Base-by-base conservation (phyloP, 2,888 invertebrate species). In the Zaprionus obscuricornis region DNA sequence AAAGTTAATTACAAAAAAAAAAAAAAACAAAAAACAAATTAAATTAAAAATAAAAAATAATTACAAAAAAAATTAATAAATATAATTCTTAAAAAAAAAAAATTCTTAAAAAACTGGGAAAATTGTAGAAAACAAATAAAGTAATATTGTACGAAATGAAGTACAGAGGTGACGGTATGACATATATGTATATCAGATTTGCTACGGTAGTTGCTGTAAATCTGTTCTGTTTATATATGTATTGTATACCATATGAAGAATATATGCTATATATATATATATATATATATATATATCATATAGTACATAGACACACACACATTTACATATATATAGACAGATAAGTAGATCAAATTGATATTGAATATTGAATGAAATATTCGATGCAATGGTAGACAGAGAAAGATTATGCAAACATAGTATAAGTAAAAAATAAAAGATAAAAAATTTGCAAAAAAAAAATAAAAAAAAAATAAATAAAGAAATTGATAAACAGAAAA, bases 261-360 rank as follows among this genome's bases (percentile, higher is more conserved):
- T 29, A 59, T 39, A 45, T 40, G 27, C 39, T 24, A 13, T 78
- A 74, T 59, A 81, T 42, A 64, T 58, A 54, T 43, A 66, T 49
- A 49, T 37, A 72, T 37, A 39, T 16, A 24, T 47, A 54, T 33
- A 54, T 59, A 64, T 49, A 66, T 36, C 31, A 65, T n/a, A n/a
- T n/a, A n/a, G 39, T 46, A 37, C 18, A 45, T 45, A 66, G 34
- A 46, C 27, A 55, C 39, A 64, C 37, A 52, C 20, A 50, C 26
- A 57, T 42, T 65, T 62, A 74, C 40, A 33, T 55, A 57, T 58
- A 49, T 47, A 59, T 37, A 66, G 51, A 47, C 50, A 58, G 46
- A 50, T 86, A 84, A 84, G 86, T 86, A 85, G 72, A 69, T 31
- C 59, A 57, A 77, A 73, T 70, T 73, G 85, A 84, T 86, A 79